Evolutionary conservation across 2,113 vertebrate species (phyloP).

Genomic region (Oreotrochilus melanogaster): DNA sequence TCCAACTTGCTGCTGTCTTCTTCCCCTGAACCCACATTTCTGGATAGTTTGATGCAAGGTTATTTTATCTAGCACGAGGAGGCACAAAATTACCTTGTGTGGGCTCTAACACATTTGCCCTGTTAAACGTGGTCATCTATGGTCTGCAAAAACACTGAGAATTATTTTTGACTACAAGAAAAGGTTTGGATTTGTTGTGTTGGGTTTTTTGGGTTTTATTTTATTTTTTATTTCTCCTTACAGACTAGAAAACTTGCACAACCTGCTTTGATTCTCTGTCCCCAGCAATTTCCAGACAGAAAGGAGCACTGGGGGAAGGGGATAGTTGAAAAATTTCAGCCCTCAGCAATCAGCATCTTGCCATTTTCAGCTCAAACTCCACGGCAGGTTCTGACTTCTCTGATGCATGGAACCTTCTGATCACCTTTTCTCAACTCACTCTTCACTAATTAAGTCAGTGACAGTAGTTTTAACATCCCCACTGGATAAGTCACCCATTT

Average conservation of each 20-base stretch:
- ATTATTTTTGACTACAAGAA: not conserved
- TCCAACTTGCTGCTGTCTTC: not conserved
- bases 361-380: not conserved
- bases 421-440: not conserved
- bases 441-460: not conserved
- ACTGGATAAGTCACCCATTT: too few species aligned
- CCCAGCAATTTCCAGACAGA: not conserved
- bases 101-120: not conserved
- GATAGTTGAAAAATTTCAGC: not conserved
- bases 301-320: not conserved
- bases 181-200: not conserved
- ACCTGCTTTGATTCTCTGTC: not conserved
- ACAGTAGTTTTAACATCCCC: not conserved
- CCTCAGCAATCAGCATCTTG: not conserved
- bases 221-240: not conserved
- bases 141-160: not conserved
- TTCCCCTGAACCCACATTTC: not conserved
- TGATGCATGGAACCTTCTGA: not conserved
- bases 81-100: not conserved
- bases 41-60: not conserved
- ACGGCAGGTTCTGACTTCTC: not conserved
- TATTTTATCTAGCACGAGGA: not conserved
- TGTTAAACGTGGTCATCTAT: not conserved
- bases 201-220: too few species aligned
- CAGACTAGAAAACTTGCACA: not conserved